These are phyloP conservation scores for Drosophila mayaguana DNA, from an alignment of 2,888 invertebrate species.

Conservation along the genomic window DNA sequence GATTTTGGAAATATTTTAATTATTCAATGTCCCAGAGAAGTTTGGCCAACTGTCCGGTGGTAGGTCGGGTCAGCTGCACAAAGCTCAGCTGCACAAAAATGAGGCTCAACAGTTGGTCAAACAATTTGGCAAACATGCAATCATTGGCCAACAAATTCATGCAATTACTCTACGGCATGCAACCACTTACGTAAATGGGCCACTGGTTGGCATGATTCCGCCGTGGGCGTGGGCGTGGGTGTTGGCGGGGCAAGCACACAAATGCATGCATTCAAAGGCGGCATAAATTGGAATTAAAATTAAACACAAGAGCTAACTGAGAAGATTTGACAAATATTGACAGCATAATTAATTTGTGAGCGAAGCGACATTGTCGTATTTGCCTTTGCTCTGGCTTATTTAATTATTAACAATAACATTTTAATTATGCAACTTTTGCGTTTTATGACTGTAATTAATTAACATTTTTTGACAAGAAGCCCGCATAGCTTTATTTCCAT, in stretches of 20 bases:
- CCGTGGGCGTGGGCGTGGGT: too few relatives aligned
- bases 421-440: conserved; percentile 55
- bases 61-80: conserved; percentile 22
- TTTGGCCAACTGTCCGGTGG: conserved; percentile 9
- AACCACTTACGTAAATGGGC: conserved; percentile 33
- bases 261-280: not conserved
- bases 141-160: conserved; percentile 67
- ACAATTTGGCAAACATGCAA: conserved; percentile 65
- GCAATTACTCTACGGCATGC: conserved; percentile 62
- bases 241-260: not conserved
- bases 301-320: conserved; percentile 35
- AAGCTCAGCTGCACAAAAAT: conserved; percentile 56
- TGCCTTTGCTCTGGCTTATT: conserved; percentile 56
- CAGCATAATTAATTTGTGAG: conserved; percentile 61
- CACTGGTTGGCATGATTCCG: too few relatives aligned
- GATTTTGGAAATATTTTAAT: conserved; percentile 68
- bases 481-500: conserved; percentile 30
- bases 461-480: conserved; percentile 47
- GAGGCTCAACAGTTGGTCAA: conserved; percentile 64
- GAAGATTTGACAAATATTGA: conserved; percentile 67
- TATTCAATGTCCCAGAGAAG: conserved; percentile 49
- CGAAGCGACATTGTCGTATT: conserved; percentile 26
- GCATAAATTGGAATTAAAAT: conserved; percentile 27
- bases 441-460: conserved; percentile 66
- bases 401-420: conserved; percentile 70